Evolutionary conservation across 35 echinoderm and acorn worm species (phyloP).

Genomic region (Nesometra sesokonis): DNA sequence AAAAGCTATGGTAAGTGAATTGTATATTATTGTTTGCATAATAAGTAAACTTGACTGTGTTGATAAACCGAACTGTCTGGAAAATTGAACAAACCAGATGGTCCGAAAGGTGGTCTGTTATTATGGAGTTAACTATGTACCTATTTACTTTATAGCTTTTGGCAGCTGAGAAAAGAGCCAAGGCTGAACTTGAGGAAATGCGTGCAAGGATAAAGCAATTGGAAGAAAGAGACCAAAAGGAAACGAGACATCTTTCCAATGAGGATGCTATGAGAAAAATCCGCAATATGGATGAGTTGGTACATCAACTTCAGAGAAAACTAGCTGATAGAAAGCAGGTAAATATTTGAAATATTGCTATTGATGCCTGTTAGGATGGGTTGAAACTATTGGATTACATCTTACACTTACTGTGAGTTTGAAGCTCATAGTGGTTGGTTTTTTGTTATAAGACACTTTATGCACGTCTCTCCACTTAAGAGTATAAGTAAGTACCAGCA

Average conservation of each 20-base stretch:
- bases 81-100: too few relatives aligned
- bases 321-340: slow-evolving; percentile 92
- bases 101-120: too few relatives aligned
- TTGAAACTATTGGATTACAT: too few relatives aligned
- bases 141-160: slow-evolving; percentile 60
- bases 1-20: slow-evolving; percentile 61
- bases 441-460: too few relatives aligned
- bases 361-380: too few relatives aligned
- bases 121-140: too few relatives aligned
- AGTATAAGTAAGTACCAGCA: too few relatives aligned
- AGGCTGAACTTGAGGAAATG: slow-evolving; percentile 73
- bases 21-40: too few relatives aligned
- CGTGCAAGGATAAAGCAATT: slow-evolving; percentile 57
- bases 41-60: too few relatives aligned
- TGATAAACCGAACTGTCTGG: too few relatives aligned
- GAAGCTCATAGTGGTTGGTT: too few relatives aligned
- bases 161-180: slow-evolving; percentile 65
- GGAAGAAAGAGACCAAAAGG: slow-evolving; percentile 76
- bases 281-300: slow-evolving; percentile 57
- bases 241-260: slow-evolving; percentile 59
- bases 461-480: too few relatives aligned
- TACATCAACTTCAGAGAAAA: slow-evolving; percentile 96
- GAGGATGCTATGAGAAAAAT: slow-evolving; percentile 89
- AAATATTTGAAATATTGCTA: not conserved
- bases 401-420: not conserved